Percentiles rank a stretch among this genome's conserved stretches.
phyloP scores from a whole-genome alignment of 2,797 vertebrate genomes.

The Crax fasciolata region DNA sequence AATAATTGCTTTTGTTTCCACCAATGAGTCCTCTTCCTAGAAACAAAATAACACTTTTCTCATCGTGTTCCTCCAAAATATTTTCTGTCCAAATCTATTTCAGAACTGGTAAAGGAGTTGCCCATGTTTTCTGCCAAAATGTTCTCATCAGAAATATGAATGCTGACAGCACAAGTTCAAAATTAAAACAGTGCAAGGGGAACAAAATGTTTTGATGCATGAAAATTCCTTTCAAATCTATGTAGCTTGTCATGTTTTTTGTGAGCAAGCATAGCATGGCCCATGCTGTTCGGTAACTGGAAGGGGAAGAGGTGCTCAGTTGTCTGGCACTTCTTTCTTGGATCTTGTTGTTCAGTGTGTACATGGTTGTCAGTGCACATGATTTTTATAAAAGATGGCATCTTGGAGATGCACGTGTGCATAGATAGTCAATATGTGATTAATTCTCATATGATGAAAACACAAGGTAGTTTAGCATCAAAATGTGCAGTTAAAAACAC shows the following conservation, averaged over 20 bases:
- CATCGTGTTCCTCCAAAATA: not conserved
- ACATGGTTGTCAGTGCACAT: not conserved
- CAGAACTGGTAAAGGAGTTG: not conserved
- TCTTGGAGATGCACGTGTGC: not conserved
- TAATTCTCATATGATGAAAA: conserved; percentile 6
- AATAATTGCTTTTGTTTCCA: not conserved
- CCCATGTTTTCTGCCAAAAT: conserved; percentile 8
- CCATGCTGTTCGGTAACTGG: not conserved
- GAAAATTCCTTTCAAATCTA: not conserved
- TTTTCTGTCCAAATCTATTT: not conserved
- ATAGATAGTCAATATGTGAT: not conserved
- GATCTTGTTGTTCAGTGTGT: not conserved
- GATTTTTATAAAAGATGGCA: not conserved
- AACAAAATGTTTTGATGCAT: conserved; percentile 10
- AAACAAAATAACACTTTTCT: not conserved
- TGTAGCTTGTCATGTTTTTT: not conserved
- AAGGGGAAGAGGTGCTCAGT: not conserved
- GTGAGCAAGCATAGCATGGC: not conserved
- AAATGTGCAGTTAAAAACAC: not conserved
- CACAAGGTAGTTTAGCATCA: not conserved
- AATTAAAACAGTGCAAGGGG: not conserved
- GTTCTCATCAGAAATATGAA: not conserved
- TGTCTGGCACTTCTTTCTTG: not conserved
- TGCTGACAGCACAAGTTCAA: conserved; percentile 25
- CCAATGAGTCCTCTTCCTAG: not conserved